These are phyloP conservation scores for Gonatopus flavifemur DNA, from an alignment of 1,140 invertebrate species.

Conservation along the genomic window DNA sequence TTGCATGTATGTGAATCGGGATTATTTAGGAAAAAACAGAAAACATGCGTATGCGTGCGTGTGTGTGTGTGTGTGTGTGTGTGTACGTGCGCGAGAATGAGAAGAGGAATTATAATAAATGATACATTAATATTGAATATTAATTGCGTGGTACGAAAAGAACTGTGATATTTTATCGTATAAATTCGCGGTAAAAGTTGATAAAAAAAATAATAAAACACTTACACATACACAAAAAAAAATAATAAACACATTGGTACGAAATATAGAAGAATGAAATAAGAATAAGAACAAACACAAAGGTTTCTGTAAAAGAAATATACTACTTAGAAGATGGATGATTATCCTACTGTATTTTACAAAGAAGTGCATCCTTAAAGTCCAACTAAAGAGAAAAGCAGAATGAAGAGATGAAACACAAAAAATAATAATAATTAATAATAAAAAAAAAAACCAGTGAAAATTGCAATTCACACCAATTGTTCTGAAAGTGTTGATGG, in stretches of 20 bases:
- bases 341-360: constrained; percentile 55
- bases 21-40: constrained; percentile 6
- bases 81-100: not conserved
- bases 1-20: too few relatives aligned
- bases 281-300: too few relatives aligned
- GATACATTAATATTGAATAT: constrained; percentile 52
- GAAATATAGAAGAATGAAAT: too few relatives aligned
- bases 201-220: constrained; percentile 32
- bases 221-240: too few relatives aligned
- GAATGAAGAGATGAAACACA: not conserved
- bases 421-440: not conserved
- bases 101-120: constrained; percentile 36
- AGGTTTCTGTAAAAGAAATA: too few relatives aligned
- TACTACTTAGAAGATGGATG: constrained; percentile 30
- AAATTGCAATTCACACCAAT: constrained; percentile 7
- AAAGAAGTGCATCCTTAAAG: constrained; percentile 53
- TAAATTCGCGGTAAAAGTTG: constrained; percentile 46
- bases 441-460: not conserved
- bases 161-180: constrained; percentile 61
- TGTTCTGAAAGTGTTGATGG: too few relatives aligned
- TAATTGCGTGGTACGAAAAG: constrained; percentile 58
- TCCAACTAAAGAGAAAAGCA: constrained; percentile 18
- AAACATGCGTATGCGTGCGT: constrained; percentile 15
- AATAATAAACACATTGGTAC: too few relatives aligned
- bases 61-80: constrained; percentile 1